Conservation (phyloP, 2,797 vertebrate genomes). For the Ptychadena robeensis region DNA sequence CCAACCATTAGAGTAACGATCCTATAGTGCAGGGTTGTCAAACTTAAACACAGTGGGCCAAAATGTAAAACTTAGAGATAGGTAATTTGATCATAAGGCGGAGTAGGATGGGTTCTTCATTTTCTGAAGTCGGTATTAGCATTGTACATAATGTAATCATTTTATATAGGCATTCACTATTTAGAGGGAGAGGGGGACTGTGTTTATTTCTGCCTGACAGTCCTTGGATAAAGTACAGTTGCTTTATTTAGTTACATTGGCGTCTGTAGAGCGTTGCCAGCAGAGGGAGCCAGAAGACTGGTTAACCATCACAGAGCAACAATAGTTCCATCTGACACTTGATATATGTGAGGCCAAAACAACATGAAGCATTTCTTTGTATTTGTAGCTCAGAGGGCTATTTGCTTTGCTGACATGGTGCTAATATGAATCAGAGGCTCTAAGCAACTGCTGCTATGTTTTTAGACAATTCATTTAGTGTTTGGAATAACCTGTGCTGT, state of each 20-base stretch:
- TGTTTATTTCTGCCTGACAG: not conserved
- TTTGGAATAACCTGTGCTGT: constrained; percentile 25
- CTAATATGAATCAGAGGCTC: constrained; percentile 36
- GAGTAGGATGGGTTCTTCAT: too few species aligned
- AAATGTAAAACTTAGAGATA: too few species aligned
- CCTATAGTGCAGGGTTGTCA: too few species aligned
- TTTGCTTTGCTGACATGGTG: constrained; percentile 39
- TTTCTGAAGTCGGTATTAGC: too few species aligned
- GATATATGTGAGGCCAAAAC: constrained; percentile 43
- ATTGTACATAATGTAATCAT: too few species aligned
- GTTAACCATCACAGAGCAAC: constrained; percentile 35
- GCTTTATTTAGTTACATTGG: not conserved
- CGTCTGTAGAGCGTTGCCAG: constrained; percentile 50
- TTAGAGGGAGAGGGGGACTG: too few species aligned
- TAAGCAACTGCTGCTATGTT: constrained; percentile 17
- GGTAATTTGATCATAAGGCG: too few species aligned
- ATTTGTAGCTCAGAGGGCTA: constrained; percentile 37
- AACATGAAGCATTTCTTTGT: constrained; percentile 32
- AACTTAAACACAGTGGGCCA: too few species aligned
- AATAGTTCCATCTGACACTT: constrained; percentile 1
- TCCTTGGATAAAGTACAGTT: not conserved
- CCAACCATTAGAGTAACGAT: too few species aligned
- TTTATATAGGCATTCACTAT: too few species aligned
- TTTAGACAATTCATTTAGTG: constrained; percentile 29
- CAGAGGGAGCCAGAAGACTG: constrained; percentile 73